Evolutionary conservation across 92 coral and sea anemone species (phyloP).

Genomic region (Porites divaricata): DNA sequence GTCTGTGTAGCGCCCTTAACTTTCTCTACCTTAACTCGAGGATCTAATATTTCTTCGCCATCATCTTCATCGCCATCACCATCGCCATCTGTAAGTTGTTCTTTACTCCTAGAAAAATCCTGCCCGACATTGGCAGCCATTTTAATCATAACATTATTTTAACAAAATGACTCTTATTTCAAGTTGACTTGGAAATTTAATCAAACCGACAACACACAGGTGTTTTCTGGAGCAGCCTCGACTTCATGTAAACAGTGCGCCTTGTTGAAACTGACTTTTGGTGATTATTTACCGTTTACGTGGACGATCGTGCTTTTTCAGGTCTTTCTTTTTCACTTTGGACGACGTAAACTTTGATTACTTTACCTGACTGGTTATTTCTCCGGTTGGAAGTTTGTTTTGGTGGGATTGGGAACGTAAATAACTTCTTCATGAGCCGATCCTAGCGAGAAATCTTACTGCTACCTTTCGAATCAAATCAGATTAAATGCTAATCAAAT

Average conservation of each 20-base stretch:
- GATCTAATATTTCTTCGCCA: constrained; percentile 83
- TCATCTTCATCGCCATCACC: constrained; percentile 62
- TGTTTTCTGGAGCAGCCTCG: constrained; percentile 16
- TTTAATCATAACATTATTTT: not conserved
- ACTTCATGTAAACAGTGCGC: constrained; percentile 4
- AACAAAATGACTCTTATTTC: not conserved
- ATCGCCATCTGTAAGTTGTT: constrained; percentile 7
- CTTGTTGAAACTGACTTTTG: not conserved
- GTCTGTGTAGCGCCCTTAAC: no score
- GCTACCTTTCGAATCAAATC: not conserved
- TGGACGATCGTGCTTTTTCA: not conserved
- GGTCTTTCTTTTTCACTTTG: not conserved
- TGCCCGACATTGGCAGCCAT: constrained; percentile 28
- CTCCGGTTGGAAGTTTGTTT: not conserved
- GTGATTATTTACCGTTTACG: no score
- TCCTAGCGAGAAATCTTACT: not conserved
- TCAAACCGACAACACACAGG: not conserved
- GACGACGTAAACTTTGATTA: not conserved
- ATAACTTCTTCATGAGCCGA: no score
- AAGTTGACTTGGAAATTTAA: not conserved
- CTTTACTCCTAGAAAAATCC: constrained; percentile 2
- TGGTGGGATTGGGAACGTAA: not conserved
- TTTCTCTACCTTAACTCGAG: constrained; percentile 82
- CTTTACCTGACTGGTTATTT: not conserved
- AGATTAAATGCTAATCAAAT: not conserved